Conservation (phyloP, 2,113 vertebrate genomes). For the Solenodon paradoxus region DNA sequence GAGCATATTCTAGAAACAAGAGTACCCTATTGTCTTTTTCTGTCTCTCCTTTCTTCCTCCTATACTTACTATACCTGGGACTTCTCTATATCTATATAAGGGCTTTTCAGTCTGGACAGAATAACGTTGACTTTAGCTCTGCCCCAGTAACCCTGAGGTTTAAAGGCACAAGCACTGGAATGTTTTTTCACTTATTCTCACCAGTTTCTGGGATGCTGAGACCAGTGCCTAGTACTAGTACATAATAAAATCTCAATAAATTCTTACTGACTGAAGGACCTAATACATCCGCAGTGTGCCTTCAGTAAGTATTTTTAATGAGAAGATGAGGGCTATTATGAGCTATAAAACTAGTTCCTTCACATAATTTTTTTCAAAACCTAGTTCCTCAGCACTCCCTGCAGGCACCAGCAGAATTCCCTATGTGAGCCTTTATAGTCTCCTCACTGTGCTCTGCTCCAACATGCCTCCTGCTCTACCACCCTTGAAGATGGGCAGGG, state of each 20-base stretch:
- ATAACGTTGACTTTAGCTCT: background rate
- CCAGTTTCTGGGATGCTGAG: background rate
- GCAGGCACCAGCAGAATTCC: no score
- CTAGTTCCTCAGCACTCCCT: background rate
- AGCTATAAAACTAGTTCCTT: background rate
- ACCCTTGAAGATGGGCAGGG: background rate
- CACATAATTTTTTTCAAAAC: background rate
- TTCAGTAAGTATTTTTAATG: background rate
- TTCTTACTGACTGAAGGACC: background rate
- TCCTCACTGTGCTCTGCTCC: background rate
- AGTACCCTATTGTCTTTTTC: background rate
- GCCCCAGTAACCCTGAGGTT: background rate
- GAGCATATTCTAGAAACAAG: background rate
- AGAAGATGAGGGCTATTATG: background rate
- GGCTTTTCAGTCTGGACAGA: background rate
- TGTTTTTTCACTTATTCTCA: background rate
- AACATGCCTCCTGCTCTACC: background rate
- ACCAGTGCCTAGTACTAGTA: background rate
- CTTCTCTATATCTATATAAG: background rate
- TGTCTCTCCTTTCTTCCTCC: background rate
- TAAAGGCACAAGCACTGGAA: background rate
- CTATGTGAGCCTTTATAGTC: accelerated
- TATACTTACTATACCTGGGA: background rate
- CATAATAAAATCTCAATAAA: background rate
- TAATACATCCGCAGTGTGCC: background rate